These are phyloP conservation scores for Junonia oenone DNA, from an alignment of 2,888 invertebrate species.

Conservation along the genomic window DNA sequence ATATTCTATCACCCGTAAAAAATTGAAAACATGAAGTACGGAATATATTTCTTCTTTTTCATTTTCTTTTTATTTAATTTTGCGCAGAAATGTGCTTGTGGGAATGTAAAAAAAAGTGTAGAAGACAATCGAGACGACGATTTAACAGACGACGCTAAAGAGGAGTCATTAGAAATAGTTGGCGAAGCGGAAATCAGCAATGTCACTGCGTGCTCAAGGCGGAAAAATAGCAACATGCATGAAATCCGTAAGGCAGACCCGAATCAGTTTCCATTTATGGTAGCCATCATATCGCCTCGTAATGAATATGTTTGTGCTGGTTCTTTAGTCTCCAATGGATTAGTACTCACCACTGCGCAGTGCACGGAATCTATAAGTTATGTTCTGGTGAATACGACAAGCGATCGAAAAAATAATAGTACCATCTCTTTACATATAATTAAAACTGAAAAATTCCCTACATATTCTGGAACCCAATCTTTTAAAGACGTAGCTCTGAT, in stretches of 20 bases:
- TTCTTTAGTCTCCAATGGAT: slow-evolving; percentile 53
- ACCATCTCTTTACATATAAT: slow-evolving; percentile 47
- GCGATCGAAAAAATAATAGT: slow-evolving; percentile 47
- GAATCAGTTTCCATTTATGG: slow-evolving; percentile 64
- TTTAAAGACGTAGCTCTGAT: slow-evolving; percentile 59
- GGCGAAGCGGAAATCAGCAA: slow-evolving; percentile 42
- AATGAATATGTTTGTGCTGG: slow-evolving; percentile 65
- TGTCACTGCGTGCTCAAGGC: slow-evolving; percentile 51
- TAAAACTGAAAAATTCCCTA: slow-evolving; percentile 60
- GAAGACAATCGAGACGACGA: slow-evolving; percentile 58
- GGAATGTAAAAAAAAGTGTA: slow-evolving; percentile 60
- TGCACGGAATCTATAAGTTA: slow-evolving; percentile 52
- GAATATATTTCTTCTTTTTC: slow-evolving; percentile 40
- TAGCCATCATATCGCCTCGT: slow-evolving; percentile 58
- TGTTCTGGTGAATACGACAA: slow-evolving; percentile 56
- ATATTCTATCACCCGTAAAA: slow-evolving; percentile 26
- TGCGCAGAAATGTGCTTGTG: slow-evolving; percentile 39
- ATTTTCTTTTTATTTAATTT: slow-evolving; percentile 41
- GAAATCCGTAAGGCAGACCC: slow-evolving; percentile 49
- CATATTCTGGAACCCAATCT: slow-evolving; percentile 41
- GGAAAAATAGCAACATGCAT: slow-evolving; percentile 56
- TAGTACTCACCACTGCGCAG: slow-evolving; percentile 58
- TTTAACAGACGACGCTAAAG: slow-evolving; percentile 47
- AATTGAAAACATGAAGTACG: slow-evolving; percentile 41
- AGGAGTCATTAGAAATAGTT: slow-evolving; percentile 56